Conservation (phyloP, 2,113 vertebrate genomes). For the Scomber japonicus region DNA sequence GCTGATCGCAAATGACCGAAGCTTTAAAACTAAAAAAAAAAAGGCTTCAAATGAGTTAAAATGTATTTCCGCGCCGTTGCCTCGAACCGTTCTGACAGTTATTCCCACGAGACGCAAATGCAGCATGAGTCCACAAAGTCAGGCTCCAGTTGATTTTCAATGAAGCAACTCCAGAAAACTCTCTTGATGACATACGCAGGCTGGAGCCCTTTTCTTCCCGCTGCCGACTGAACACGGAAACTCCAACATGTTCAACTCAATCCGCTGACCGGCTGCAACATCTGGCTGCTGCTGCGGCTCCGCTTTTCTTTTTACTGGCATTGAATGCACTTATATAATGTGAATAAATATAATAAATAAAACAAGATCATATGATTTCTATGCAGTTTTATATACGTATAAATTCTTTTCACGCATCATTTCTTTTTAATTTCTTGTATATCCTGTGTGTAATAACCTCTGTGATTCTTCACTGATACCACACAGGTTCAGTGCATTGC, state of each 20-base stretch:
- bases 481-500: constrained; percentile 44
- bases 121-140: constrained; percentile 64
- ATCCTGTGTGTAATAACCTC: background rate
- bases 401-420: background rate
- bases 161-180: constrained; percentile 60
- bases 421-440: no score
- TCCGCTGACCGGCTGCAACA: constrained; percentile 22
- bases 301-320: constrained; percentile 13
- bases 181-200: constrained; percentile 56
- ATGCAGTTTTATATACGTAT: background rate
- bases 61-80: constrained; percentile 54
- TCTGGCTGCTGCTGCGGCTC: constrained; percentile 19
- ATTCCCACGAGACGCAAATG: constrained; percentile 67
- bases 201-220: constrained; percentile 31
- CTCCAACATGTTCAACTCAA: constrained; percentile 40
- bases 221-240: constrained; percentile 44
- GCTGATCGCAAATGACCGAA: constrained; percentile 27
- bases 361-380: background rate
- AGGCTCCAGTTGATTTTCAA: constrained; percentile 62
- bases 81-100: constrained; percentile 69
- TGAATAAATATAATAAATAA: constrained; percentile 22
- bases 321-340: constrained; percentile 1
- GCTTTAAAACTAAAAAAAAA: background rate
- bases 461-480: constrained; percentile 7
- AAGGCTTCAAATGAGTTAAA: constrained; percentile 53